phyloP scores from a whole-genome alignment of 2,888 invertebrate genomes.

The Tipula vernalis region DNA sequence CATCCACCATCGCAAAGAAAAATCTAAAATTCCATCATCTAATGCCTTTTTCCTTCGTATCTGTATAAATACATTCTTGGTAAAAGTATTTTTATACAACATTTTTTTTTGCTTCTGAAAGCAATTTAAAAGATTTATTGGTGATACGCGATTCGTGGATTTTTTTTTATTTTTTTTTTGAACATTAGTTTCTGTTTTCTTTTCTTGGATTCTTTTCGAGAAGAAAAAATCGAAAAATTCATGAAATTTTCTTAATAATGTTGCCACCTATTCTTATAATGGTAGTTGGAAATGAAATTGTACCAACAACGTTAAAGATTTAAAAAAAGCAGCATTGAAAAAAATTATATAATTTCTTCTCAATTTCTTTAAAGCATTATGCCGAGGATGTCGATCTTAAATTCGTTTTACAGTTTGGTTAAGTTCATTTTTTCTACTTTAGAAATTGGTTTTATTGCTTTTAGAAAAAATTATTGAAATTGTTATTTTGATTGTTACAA shows the following conservation, averaged over 20 bases:
- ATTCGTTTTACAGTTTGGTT: background rate
- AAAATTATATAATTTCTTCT: background rate
- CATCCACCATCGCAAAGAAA: background rate
- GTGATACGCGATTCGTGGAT: constrained; percentile 19
- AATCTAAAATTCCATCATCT: constrained; percentile 4
- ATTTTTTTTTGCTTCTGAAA: constrained; percentile 16
- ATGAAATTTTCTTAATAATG: background rate
- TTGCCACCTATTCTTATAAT: constrained; percentile 4
- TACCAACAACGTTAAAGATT: background rate
- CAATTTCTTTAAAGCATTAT: background rate
- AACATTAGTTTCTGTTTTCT: background rate
- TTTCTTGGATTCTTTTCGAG: background rate
- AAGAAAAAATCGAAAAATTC: background rate
- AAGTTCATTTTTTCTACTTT: background rate
- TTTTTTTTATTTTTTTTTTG: background rate
- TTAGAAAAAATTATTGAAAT: background rate
- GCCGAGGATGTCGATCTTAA: background rate
- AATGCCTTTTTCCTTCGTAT: background rate
- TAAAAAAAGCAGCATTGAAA: background rate
- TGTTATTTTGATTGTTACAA: background rate
- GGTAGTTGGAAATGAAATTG: background rate
- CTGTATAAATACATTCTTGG: background rate
- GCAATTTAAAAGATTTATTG: constrained; percentile 19
- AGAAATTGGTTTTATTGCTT: background rate
- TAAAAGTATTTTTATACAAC: background rate